Percentiles rank a stretch among this genome's conserved stretches.
These are phyloP conservation scores for Leptogaster cylindrica DNA, from an alignment of 2,888 invertebrate genomes.

Conservation along the genomic window DNA sequence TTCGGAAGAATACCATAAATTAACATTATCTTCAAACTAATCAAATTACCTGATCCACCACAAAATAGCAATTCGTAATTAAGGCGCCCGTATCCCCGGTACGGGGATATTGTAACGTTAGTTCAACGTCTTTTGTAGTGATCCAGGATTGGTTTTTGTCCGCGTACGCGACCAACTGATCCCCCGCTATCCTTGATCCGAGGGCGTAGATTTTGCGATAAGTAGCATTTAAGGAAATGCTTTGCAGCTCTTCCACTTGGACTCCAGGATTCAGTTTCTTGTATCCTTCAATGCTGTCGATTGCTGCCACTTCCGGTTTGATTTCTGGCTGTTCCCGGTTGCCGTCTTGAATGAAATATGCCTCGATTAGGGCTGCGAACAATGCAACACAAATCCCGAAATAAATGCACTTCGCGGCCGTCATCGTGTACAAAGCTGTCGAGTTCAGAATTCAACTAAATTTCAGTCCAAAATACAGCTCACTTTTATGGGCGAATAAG, in stretches of 20 bases:
- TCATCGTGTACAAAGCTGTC: no score
- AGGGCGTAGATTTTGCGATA: constrained; percentile 36
- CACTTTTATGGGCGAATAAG: no score
- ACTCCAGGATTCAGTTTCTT: constrained; percentile 9
- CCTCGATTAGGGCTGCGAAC: no score
- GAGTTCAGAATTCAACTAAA: no score
- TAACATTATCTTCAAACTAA: background rate
- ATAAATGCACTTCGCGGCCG: no score
- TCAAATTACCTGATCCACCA: constrained; percentile 44
- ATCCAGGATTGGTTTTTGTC: constrained; percentile 44
- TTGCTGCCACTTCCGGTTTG: background rate
- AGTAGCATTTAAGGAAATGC: background rate
- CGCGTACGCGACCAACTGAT: constrained; percentile 43
- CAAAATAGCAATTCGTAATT: constrained; percentile 44
- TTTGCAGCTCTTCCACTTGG: constrained; percentile 32
- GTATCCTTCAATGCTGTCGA: background rate
- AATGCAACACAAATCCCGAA: no score
- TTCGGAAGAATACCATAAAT: constrained; percentile 18
- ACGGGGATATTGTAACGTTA: constrained; percentile 46
- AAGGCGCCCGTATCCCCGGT: constrained; percentile 43
- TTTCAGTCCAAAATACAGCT: no score
- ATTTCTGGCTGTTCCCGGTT: no score
- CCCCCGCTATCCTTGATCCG: constrained; percentile 36
- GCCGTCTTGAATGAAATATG: no score
- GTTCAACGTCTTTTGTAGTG: constrained; percentile 44